These are phyloP conservation scores for Lomographa bimaculata DNA, from an alignment of 2,888 invertebrate species.

Conservation along the genomic window DNA sequence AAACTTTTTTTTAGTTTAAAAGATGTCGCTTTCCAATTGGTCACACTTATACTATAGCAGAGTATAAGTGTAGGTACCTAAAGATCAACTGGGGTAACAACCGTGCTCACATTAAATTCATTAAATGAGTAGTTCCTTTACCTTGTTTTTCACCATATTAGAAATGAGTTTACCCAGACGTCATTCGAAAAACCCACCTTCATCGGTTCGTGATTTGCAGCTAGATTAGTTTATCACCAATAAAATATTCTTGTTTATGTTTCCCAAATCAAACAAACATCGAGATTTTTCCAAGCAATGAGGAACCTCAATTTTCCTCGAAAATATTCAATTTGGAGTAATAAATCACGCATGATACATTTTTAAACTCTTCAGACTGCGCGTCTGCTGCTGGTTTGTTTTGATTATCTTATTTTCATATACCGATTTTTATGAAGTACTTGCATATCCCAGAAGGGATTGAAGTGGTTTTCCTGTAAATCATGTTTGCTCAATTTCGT, in stretches of 20 bases:
- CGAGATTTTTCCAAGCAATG: slow-evolving; percentile 25
- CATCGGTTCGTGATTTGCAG: too few species aligned
- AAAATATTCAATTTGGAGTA: slow-evolving; percentile 24
- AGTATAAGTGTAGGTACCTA: too few species aligned
- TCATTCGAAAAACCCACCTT: too few species aligned
- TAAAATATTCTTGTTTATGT: slow-evolving; percentile 2
- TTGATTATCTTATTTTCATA: slow-evolving; percentile 41
- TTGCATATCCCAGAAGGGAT: slow-evolving; percentile 7
- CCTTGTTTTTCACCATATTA: too few species aligned
- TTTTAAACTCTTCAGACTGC: slow-evolving; percentile 57
- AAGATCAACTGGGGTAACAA: too few species aligned
- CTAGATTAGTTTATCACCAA: neutral
- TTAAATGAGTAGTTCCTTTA: too few species aligned
- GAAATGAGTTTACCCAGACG: too few species aligned
- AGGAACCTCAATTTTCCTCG: slow-evolving; percentile 22
- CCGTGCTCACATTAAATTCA: too few species aligned
- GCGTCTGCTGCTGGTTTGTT: slow-evolving; percentile 47
- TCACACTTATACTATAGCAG: too few species aligned
- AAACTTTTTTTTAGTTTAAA: too few species aligned
- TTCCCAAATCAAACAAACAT: slow-evolving; percentile 10
- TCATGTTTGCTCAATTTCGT: slow-evolving; percentile 9
- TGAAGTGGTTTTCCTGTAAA: slow-evolving; percentile 15
- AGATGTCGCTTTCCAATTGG: too few species aligned
- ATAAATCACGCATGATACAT: slow-evolving; percentile 37
- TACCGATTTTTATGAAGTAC: slow-evolving; percentile 23